phyloP scores from a whole-genome alignment of 2,797 vertebrate genomes.

The Gymnothorax javanicus region DNA sequence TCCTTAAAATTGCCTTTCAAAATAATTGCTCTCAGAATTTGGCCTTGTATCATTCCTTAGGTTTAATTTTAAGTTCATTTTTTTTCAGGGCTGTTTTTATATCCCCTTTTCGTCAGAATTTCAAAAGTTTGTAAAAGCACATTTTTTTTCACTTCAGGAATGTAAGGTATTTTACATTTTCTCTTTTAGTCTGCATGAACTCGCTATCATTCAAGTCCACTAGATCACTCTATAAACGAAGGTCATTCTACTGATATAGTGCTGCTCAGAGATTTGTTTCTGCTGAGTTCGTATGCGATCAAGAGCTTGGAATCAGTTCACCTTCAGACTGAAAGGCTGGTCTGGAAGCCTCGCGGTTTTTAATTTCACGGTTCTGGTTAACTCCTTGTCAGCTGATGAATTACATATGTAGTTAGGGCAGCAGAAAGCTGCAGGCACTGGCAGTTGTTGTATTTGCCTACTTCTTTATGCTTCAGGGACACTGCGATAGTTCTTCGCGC shows the following conservation, averaged over 20 bases:
- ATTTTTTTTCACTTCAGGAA: background rate
- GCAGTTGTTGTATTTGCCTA: background rate
- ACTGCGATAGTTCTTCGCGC: background rate
- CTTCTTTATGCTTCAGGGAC: background rate
- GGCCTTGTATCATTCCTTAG: too few species aligned
- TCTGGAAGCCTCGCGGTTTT: slow-evolving; percentile 1
- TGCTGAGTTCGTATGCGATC: background rate
- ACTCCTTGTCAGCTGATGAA: background rate
- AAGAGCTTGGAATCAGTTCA: background rate
- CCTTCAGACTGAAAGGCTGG: slow-evolving; percentile 1
- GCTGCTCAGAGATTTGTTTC: background rate
- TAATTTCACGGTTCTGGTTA: slow-evolving; percentile 14
- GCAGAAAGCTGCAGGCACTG: background rate
- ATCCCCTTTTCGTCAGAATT: background rate
- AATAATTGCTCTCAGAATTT: background rate
- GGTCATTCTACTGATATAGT: background rate
- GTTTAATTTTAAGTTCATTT: background rate
- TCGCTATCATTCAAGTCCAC: background rate
- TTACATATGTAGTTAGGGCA: background rate
- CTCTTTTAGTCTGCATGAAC: background rate
- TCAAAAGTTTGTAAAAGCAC: background rate
- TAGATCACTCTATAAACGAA: background rate
- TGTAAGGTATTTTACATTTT: background rate
- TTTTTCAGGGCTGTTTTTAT: background rate
- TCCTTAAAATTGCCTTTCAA: too few species aligned